Evolutionary conservation across 2,113 vertebrate genomes (phyloP).

Genomic region (Tragelaphus strepsiceros): DNA sequence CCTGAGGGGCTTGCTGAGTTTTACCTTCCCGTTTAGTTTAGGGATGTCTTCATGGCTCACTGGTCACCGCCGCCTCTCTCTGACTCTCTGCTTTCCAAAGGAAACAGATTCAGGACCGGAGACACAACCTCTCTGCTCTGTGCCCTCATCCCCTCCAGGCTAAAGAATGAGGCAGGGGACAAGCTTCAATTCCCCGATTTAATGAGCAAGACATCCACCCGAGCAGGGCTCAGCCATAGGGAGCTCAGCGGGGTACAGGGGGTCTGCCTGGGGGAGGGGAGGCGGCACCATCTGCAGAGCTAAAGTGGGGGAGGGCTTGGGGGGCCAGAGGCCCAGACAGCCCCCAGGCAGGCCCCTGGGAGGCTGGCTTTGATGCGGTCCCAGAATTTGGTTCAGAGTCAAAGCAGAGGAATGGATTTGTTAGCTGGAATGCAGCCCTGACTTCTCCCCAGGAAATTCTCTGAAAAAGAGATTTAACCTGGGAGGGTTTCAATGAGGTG

Average conservation of each 20-base stretch:
- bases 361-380: neutral
- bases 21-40: neutral
- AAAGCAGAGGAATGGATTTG: slow-evolving; percentile 21
- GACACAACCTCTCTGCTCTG: no score
- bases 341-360: neutral
- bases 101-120: rapidly evolving
- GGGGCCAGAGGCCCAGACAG: neutral
- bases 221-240: neutral
- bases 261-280: neutral
- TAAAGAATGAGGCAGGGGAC: neutral
- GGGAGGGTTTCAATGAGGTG: neutral
- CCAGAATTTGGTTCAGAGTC: neutral
- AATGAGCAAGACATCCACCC: neutral
- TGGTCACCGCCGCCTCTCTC: neutral
- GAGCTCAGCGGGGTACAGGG: neutral
- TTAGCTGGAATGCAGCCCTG: neutral
- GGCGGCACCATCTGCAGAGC: neutral
- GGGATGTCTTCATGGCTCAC: neutral
- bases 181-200: neutral
- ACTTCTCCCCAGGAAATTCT: slow-evolving; percentile 15
- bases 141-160: neutral
- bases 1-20: neutral
- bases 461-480: neutral
- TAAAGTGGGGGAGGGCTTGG: neutral
- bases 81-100: neutral